Percentiles rank a stretch among this genome's conserved stretches.
phyloP scores from a whole-genome alignment of 2,113 vertebrate genomes.

The Ahaetulla prasina region DNA sequence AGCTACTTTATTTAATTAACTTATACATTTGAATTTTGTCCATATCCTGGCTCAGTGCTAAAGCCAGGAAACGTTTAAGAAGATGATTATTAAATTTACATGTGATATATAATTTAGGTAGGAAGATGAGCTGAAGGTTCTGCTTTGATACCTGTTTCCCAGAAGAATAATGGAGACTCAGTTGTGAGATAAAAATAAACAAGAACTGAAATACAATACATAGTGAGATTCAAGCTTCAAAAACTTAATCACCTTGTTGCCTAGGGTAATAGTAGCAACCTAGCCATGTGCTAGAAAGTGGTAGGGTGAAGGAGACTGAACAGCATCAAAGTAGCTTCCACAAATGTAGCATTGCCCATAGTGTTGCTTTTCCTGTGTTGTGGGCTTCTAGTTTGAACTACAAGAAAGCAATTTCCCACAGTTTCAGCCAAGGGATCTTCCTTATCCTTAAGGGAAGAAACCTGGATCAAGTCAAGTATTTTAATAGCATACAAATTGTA shows the following conservation, averaged over 20 bases:
- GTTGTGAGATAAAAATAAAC: neutral
- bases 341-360: neutral
- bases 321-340: neutral
- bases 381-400: neutral
- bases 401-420: neutral
- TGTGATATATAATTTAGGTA: neutral
- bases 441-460: neutral
- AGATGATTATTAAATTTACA: neutral
- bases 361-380: neutral
- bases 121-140: neutral
- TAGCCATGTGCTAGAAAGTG: neutral
- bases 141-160: neutral
- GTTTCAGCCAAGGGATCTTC: neutral
- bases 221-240: neutral
- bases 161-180: neutral
- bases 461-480: neutral
- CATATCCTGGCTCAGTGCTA: neutral
- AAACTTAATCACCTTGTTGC: neutral
- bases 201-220: neutral
- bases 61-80: neutral
- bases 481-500: neutral
- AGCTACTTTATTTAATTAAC: neutral
- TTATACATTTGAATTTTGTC: neutral
- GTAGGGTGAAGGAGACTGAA: neutral
- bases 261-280: neutral